Evolutionary conservation across 2,888 invertebrate species (phyloP), one percentile per base, ranked within the genome.

Genomic region (Teleiodes luculella): DNA sequence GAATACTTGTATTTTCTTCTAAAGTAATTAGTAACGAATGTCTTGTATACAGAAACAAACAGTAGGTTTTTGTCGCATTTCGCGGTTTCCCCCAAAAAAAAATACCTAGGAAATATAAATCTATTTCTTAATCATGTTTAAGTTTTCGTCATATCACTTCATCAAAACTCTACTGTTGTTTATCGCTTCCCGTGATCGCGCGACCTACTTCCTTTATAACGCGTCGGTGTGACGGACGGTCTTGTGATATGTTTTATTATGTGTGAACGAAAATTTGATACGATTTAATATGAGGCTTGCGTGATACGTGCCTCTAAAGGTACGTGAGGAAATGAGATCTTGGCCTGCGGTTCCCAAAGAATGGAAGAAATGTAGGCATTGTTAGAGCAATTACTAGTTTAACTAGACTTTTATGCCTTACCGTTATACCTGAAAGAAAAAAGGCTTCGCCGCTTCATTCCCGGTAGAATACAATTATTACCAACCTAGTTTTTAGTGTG

Each of bases 221-320:
- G 43, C 51, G 53, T 50, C 76, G 69, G 77, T 83, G 82, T 81
- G 57, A 80, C 41, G 65, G 0, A 37, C 63, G 51, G 49, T 65
- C 61, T 55, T 55, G 61, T 80, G 83, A 85, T 77, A 75, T 76
- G 75, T 83, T 83, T 84, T 83, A 83, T 86, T 80, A 86, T 72
- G 80, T 83, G 81, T 80, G 78, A 84, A 79, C 76, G 83, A 82
- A 80, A 80, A 81, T 83, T 83, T 81, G 80, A 81, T 80, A 78
- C 75, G 65, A 67, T 83, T 83, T 81, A 79, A 81, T 80, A 78
- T 74, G 66, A 66, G 65, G 76, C 71, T 80, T 72, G 75, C 78
- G 76, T 76, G 79, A 71, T 70, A 68, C 62, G 55, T 56, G 57
- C 60, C 72, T 68, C 68, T 74, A 70, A 72, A 68, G 70, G 72